Evolutionary conservation across 2,797 vertebrate species (phyloP).

Genomic region (Chelmon rostratus): DNA sequence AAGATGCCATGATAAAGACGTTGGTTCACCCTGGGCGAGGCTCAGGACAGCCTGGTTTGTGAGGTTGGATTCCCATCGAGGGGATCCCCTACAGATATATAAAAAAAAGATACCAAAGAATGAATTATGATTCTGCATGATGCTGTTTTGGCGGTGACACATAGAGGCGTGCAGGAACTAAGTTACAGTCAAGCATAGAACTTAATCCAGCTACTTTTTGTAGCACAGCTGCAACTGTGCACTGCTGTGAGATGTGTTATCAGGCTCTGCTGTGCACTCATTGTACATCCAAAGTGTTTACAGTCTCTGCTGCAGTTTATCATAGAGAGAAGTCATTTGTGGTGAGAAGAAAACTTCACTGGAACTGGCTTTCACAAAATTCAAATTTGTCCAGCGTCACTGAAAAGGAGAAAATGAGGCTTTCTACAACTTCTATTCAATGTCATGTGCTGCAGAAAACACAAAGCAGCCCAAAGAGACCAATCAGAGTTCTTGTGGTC

Average conservation of each 20-base stretch:
- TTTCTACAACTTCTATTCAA: background rate
- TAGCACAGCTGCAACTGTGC: conserved; percentile 1
- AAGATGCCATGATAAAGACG: conserved; percentile 57
- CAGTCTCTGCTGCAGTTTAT: conserved; percentile 11
- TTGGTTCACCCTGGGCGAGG: conserved; percentile 46
- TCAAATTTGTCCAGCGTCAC: background rate
- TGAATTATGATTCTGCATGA: conserved; percentile 20
- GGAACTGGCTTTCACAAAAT: background rate
- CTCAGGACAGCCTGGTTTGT: conserved; percentile 38
- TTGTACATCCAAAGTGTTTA: background rate
- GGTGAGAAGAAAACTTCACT: background rate
- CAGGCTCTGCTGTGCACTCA: background rate
- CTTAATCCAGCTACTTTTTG: background rate
- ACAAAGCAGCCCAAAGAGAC: conserved; percentile 2
- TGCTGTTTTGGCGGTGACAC: conserved; percentile 33
- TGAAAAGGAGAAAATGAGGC: background rate
- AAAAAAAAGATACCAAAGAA: conserved; percentile 17
- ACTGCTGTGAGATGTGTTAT: conserved; percentile 3
- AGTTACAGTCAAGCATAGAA: background rate
- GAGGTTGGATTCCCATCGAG: conserved; percentile 33
- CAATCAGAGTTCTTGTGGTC: conserved; percentile 2
- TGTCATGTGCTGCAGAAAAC: background rate
- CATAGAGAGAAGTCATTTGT: background rate
- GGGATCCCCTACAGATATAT: conserved; percentile 28
- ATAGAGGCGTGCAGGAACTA: background rate